Evolutionary conservation across 1,140 invertebrate genomes (phyloP).

Genomic region (Heliconius eleuchia): DNA sequence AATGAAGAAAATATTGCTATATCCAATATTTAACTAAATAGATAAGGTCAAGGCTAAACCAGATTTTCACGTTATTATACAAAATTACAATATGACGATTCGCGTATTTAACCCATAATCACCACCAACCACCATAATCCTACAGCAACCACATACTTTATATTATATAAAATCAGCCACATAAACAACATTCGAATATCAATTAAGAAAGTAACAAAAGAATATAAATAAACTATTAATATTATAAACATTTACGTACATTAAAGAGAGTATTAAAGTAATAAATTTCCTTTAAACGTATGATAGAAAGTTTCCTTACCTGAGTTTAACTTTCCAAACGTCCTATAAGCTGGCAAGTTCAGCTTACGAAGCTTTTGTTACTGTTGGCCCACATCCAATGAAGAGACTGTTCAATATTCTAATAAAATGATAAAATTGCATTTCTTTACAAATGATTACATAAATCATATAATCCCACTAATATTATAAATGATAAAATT

Average conservation of each 20-base stretch:
- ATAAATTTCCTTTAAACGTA: conserved; percentile 6
- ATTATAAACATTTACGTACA: not conserved
- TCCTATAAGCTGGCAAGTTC: conserved; percentile 36
- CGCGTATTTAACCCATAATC: too few species aligned
- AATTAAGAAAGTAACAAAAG: not conserved
- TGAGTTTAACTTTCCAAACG: conserved; percentile 33
- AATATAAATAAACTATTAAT: not conserved
- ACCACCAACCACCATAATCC: too few species aligned
- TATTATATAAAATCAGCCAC: too few species aligned
- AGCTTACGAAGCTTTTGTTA: conserved; percentile 38
- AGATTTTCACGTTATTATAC: too few species aligned
- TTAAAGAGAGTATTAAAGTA: not conserved
- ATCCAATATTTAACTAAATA: too few species aligned
- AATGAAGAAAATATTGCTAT: too few species aligned
- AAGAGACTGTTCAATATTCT: conserved; percentile 32
- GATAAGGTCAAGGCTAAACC: too few species aligned
- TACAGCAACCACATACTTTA: too few species aligned
- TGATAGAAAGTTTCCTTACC: conserved; percentile 26
- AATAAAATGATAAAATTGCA: conserved; percentile 34
- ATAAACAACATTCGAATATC: too few species aligned
- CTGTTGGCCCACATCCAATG: conserved; percentile 38
- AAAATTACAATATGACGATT: too few species aligned
- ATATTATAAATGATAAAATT: too few species aligned
- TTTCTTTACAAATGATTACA: conserved; percentile 17
- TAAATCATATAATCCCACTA: too few species aligned